These are phyloP conservation scores for Pegea sp. DNA, from an alignment of 23 tunicate species.

Conservation along the genomic window DNA sequence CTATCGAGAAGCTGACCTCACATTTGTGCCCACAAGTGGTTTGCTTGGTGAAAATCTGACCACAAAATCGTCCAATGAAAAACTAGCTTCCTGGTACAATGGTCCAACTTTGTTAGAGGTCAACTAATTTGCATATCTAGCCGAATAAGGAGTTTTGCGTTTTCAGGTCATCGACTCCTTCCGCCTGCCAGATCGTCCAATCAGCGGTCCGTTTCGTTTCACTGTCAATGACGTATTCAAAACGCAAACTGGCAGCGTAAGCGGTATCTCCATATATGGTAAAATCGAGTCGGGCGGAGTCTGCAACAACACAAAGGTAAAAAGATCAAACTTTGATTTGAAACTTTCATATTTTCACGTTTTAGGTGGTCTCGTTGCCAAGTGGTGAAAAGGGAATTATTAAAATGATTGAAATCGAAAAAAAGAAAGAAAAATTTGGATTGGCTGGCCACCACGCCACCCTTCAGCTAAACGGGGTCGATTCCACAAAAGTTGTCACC, in stretches of 20 bases:
- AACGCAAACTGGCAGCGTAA: conserved; percentile 26
- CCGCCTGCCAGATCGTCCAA: too few species aligned
- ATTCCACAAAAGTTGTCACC: conserved; percentile 36
- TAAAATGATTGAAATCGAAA: conserved; percentile 45
- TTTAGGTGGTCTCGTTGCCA: conserved; percentile 65
- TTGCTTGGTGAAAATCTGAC: conserved; percentile 60
- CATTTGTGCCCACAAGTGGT: conserved; percentile 76
- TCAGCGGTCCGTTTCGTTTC: conserved; percentile 72
- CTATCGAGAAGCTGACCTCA: conserved; percentile 42
- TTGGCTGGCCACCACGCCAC: conserved; percentile 78
- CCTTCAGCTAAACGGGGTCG: conserved; percentile 39
- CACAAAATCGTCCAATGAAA: conserved; percentile 9
- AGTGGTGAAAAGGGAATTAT: conserved; percentile 59
- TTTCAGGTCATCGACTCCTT: background rate
- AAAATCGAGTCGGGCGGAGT: conserved; percentile 89
- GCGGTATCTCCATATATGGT: conserved; percentile 56
- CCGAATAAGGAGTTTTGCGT: background rate
- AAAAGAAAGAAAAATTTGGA: too few species aligned
- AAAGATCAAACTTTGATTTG: too few species aligned
- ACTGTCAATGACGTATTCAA: conserved; percentile 77
- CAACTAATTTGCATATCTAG: background rate
- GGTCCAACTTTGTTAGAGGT: conserved; percentile 57
- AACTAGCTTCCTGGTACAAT: conserved; percentile 48
- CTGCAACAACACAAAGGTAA: conserved; percentile 39
- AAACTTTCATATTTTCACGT: too few species aligned